Evolutionary conservation across 1,140 invertebrate genomes (phyloP), one percentile per base, ranked within the genome.

Genomic region (Bombus breviceps): DNA sequence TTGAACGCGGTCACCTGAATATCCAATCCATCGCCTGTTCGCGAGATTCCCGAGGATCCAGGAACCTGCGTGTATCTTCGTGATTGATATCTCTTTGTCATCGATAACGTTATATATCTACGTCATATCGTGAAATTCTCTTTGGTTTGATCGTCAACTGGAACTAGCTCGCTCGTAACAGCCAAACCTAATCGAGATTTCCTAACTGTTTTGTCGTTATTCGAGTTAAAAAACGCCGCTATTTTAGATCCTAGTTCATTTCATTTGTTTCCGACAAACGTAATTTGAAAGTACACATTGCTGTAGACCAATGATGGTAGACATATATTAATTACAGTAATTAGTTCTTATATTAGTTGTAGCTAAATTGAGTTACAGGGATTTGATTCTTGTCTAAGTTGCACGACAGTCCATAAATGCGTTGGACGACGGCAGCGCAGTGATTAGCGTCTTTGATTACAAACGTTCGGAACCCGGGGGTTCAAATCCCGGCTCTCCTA

Each of bases 61-160:
- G 83, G 83, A 83, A 90, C 81, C 59, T 57, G 37, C 25, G 43
- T 47, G 22, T 80, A 59, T 78, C 71, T 86, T 69, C 76, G 72
- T 74, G 79, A 91, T 83, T 83, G 85, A 89, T 91, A 86, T 85
- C 84, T 71, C 83, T 91, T 82, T 85, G 91, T 85, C 79, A 91
- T 77, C 37, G 85, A 91, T 91, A 81, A 64, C 71, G 71, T 75
- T 85, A 32, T 74, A 66, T 3, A 34, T 8, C 18, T 22, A 12
- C 13, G 9, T 34, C 68, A 13, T 32, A 32, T 57, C 72, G 28
- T 6, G 22, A 34, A 72, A 34, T 64, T 62, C 62, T 68, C 57
- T 41, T 62, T 32, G 32, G 71, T 69, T 69, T 3, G 37, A n/a
- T 78, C 62, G 15, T 18, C 59, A 22, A 82, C 66, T 1, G 74